phyloP scores from a whole-genome alignment of 2,888 invertebrate genomes.

The Phasia obesa region DNA sequence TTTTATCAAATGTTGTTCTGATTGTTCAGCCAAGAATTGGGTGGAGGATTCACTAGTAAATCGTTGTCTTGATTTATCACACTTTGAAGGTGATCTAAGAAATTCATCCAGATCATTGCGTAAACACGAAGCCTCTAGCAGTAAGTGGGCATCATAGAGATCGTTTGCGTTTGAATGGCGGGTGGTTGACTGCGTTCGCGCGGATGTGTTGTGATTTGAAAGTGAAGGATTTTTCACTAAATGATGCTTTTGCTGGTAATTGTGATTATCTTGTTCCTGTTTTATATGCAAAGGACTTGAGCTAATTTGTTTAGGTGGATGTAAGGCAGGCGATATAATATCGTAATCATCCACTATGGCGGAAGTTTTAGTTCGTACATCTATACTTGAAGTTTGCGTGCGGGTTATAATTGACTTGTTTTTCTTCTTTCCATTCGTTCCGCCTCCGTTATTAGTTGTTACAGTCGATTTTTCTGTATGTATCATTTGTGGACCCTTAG shows the following conservation, averaged over 20 bases:
- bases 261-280: constrained; percentile 76
- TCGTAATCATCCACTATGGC: constrained; percentile 80
- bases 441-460: constrained; percentile 69
- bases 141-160: constrained; percentile 79
- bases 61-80: constrained; percentile 77
- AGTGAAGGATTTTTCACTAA: constrained; percentile 37
- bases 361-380: constrained; percentile 69
- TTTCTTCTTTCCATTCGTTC: constrained; percentile 81
- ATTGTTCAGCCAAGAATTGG: constrained; percentile 75
- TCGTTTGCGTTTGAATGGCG: constrained; percentile 77
- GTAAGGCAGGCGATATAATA: constrained; percentile 78
- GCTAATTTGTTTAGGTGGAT: constrained; percentile 80
- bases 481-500: constrained; percentile 88
- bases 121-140: constrained; percentile 78
- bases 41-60: constrained; percentile 80
- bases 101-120: constrained; percentile 82
- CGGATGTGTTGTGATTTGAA: constrained; percentile 45
- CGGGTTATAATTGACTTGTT: constrained; percentile 84
- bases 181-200: constrained; percentile 54
- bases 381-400: constrained; percentile 69
- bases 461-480: constrained; percentile 86
- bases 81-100: constrained; percentile 81
- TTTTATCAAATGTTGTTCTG: constrained; percentile 77
- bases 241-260: constrained; percentile 67
- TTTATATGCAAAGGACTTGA: constrained; percentile 80